These are phyloP conservation scores for Conomelus anceps DNA, from an alignment of 2,888 invertebrate genomes.

Conservation along the genomic window DNA sequence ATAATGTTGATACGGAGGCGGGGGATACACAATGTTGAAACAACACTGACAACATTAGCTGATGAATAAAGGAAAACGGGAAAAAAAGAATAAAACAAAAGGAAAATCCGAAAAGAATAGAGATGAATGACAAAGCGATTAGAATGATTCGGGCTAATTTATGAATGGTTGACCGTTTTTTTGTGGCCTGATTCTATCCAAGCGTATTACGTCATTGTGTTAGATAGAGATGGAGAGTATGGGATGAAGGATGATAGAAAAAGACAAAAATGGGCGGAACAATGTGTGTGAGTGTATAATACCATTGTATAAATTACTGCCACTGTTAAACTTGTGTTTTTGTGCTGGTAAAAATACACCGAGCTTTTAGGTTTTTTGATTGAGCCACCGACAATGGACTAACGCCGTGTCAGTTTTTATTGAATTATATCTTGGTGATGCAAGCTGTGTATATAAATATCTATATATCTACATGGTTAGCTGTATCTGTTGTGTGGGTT, in stretches of 20 bases:
- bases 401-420: background rate
- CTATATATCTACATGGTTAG: background rate
- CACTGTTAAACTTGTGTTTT: background rate
- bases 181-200: background rate
- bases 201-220: background rate
- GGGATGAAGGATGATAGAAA: background rate
- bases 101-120: background rate
- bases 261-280: background rate
- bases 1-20: background rate
- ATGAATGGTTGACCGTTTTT: background rate
- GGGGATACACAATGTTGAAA: background rate
- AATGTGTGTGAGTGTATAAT: background rate
- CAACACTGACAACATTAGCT: background rate
- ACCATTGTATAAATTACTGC: background rate
- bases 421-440: background rate
- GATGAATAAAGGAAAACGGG: too few species aligned
- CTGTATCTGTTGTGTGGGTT: background rate
- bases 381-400: too few species aligned
- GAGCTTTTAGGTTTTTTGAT: background rate
- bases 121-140: background rate
- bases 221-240: background rate
- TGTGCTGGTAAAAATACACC: background rate
- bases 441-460: background rate
- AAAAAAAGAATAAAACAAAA: background rate
- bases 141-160: background rate